Conservation (phyloP, 2,888 invertebrate species). For the Polydrusus pterygomalis region DNA sequence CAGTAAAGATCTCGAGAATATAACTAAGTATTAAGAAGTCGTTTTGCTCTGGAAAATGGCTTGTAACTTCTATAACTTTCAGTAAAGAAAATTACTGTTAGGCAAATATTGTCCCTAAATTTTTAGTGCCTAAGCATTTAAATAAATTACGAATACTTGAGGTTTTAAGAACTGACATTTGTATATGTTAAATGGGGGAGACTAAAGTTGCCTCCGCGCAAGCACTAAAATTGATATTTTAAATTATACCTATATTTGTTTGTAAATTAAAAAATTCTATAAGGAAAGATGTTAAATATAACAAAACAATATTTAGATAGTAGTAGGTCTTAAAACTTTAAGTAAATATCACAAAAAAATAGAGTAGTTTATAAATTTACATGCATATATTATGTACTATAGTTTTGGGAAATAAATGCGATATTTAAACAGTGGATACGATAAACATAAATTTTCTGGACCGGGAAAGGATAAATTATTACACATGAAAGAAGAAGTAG, state of each 20-base stretch:
- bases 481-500: too few relatives aligned
- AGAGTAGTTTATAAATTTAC: conserved; percentile 15
- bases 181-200: neutral
- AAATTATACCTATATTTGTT: conserved; percentile 8
- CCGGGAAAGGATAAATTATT: neutral
- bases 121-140: conserved; percentile 23
- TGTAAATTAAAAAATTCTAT: conserved; percentile 16
- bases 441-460: neutral
- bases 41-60: neutral
- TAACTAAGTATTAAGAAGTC: too few relatives aligned
- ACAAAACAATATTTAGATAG: conserved; percentile 16
- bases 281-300: conserved; percentile 13
- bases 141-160: conserved; percentile 24
- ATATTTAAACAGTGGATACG: conserved; percentile 6
- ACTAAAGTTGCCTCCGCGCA: neutral
- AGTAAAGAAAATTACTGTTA: neutral
- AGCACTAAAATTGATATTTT: conserved; percentile 27
- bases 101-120: neutral
- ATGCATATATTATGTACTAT: conserved; percentile 6
- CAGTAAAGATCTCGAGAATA: too few relatives aligned
- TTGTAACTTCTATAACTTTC: neutral
- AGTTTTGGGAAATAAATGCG: neutral
- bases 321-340: conserved; percentile 27
- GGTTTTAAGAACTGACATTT: conserved; percentile 30
- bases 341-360: conserved; percentile 14